Conservation (phyloP, 2,113 vertebrate species). For the Vulpes vulpes region DNA sequence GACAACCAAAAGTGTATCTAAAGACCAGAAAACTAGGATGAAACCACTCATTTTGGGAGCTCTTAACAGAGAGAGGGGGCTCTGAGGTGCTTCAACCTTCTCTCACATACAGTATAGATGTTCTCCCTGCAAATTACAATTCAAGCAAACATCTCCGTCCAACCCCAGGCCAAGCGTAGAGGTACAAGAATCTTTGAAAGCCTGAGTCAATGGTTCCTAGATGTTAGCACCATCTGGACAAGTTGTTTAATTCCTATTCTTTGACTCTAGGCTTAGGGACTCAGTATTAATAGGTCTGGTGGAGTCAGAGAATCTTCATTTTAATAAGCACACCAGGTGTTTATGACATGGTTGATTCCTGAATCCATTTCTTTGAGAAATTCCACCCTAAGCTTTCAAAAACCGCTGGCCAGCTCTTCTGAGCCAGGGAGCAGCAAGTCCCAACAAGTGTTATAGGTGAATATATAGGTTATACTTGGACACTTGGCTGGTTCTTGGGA, state of each 20-base stretch:
- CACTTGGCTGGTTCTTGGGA: too few species aligned
- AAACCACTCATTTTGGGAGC: background rate
- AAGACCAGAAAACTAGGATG: background rate
- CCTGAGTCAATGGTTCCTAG: background rate
- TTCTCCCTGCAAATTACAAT: background rate
- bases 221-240: background rate
- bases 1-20: background rate
- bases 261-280: background rate
- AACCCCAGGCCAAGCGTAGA: background rate
- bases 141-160: background rate
- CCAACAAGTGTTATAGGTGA: background rate
- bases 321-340: background rate
- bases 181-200: background rate
- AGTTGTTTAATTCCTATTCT: background rate
- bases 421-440: background rate
- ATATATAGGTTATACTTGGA: background rate
- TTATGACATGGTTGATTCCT: background rate
- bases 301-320: background rate
- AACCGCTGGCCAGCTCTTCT: background rate
- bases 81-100: background rate
- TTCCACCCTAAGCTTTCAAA: background rate
- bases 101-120: background rate
- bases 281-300: background rate
- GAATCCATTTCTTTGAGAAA: background rate
- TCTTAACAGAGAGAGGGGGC: background rate